A percentile compares a stretch with the other conserved stretches of the same genome.
phyloP scores from a whole-genome alignment of 2,797 vertebrate species.

The Acridotheres tristis region DNA sequence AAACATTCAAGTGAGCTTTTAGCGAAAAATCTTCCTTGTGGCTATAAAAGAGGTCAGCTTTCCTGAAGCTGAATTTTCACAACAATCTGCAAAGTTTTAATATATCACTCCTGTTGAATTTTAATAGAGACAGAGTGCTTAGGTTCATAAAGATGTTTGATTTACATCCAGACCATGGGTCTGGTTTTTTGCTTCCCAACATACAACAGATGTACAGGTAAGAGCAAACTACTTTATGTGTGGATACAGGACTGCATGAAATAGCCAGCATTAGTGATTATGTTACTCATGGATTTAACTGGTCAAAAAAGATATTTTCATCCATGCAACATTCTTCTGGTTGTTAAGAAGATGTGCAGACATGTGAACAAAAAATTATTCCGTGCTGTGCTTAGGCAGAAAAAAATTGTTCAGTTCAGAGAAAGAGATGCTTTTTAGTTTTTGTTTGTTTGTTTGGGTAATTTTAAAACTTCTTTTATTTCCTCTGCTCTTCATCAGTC shows the following conservation, averaged over 20 bases:
- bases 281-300: not conserved
- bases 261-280: not conserved
- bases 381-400: not conserved
- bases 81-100: not conserved
- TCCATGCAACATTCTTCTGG: not conserved
- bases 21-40: not conserved
- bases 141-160: not conserved
- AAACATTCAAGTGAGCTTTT: not conserved
- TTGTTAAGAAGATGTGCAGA: not conserved
- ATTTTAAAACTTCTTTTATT: not conserved
- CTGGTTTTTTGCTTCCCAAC: not conserved
- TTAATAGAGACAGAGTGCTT: not conserved
- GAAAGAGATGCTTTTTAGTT: fast-evolving
- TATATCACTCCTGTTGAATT: not conserved
- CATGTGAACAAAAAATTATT: not conserved
- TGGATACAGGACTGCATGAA: not conserved
- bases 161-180: not conserved
- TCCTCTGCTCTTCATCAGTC: not conserved
- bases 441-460: not conserved
- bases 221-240: not conserved
- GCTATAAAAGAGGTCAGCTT: not conserved
- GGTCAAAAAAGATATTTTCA: not conserved
- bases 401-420: not conserved
- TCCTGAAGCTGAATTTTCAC: not conserved
- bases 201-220: not conserved